Conservation (phyloP, 2,888 invertebrate species). For the Desoria tigrina region DNA sequence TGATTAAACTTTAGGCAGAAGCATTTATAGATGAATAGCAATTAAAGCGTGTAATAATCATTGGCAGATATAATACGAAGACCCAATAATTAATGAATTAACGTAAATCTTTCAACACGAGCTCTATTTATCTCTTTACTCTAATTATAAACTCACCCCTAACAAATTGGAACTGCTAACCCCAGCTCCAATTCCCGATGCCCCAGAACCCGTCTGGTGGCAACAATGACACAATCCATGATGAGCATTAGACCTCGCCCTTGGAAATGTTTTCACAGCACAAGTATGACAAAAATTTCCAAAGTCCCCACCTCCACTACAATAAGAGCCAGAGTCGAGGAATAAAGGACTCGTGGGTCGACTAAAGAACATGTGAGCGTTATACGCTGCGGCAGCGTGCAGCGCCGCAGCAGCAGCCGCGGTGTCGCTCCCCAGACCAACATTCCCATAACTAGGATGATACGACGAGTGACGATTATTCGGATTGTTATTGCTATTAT, state of each 20-base stretch:
- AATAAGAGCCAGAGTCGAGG: constrained; percentile 31
- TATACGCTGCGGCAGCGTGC: constrained; percentile 43
- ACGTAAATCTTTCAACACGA: too few species aligned
- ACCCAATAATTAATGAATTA: too few species aligned
- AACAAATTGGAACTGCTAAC: constrained; percentile 5
- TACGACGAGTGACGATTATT: constrained; percentile 53
- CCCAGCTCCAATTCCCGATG: neutral
- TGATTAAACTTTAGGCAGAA: too few species aligned
- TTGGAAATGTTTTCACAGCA: constrained; percentile 49
- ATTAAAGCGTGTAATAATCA: too few species aligned
- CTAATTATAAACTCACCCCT: constrained; percentile 10
- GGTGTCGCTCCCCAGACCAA: constrained; percentile 30
- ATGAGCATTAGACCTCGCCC: constrained; percentile 38
- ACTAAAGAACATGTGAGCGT: constrained; percentile 46
- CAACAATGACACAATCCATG: constrained; percentile 48
- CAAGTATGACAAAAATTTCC: constrained; percentile 36
- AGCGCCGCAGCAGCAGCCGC: constrained; percentile 39
- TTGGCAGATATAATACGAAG: too few species aligned
- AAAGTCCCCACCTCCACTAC: constrained; percentile 33
- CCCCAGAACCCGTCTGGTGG: constrained; percentile 28
- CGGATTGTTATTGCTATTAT: constrained; percentile 17
- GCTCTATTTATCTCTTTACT: too few species aligned
- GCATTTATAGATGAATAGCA: too few species aligned
- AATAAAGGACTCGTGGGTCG: constrained; percentile 49
- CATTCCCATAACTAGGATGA: constrained; percentile 40